These are phyloP conservation scores for Macroteleia sp. DNA, from an alignment of 2,888 invertebrate species.

Conservation along the genomic window DNA sequence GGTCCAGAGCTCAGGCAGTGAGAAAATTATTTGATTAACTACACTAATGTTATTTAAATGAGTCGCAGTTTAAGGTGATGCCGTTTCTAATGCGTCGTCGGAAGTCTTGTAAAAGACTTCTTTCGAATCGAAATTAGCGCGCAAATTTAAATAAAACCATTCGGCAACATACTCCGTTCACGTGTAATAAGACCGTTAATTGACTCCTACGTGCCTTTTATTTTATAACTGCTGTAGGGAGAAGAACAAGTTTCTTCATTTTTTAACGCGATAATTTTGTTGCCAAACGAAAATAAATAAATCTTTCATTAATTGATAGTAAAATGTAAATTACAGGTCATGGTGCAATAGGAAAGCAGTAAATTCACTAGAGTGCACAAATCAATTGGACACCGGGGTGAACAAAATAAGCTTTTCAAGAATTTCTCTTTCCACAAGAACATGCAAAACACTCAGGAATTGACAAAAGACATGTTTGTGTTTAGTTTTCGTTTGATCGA, in stretches of 20 bases:
- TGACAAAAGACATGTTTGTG: background rate
- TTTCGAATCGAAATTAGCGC: slow-evolving; percentile 34
- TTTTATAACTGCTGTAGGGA: background rate
- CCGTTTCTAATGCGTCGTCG: slow-evolving; percentile 14
- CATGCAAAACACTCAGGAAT: background rate
- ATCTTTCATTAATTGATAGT: too few species aligned
- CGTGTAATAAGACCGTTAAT: slow-evolving; percentile 33
- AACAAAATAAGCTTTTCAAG: slow-evolving; percentile 5
- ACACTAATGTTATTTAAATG: slow-evolving; percentile 55
- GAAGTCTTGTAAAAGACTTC: slow-evolving; percentile 6
- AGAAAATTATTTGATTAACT: slow-evolving; percentile 51
- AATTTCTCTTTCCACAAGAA: slow-evolving; percentile 7
- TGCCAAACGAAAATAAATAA: too few species aligned
- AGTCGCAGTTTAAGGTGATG: slow-evolving; percentile 31
- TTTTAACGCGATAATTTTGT: background rate
- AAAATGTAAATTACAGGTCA: too few species aligned
- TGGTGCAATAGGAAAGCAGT: too few species aligned
- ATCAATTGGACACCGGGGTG: slow-evolving; percentile 33
- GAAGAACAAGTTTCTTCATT: slow-evolving; percentile 7
- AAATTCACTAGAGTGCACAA: too few species aligned
- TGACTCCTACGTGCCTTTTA: background rate
- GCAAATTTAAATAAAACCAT: slow-evolving; percentile 36
- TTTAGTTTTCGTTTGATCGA: background rate
- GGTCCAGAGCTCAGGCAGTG: too few species aligned
- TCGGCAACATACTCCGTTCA: background rate